Base-by-base conservation (phyloP, 2,113 vertebrate genomes). In the Columba livia region DNA sequence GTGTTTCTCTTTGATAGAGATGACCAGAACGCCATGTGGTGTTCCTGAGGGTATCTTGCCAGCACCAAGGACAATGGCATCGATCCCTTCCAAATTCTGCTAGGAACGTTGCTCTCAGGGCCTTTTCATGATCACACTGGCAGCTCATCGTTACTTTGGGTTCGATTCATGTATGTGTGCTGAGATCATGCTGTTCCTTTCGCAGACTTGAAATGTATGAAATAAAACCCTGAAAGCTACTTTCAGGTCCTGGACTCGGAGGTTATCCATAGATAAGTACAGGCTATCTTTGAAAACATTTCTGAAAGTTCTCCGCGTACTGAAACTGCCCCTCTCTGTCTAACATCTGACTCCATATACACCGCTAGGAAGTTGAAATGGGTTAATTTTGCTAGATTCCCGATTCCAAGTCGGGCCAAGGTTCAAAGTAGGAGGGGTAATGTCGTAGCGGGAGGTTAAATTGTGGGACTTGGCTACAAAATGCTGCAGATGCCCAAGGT, bases 301-400 rank as follows among this genome's bases (percentile, higher is more conserved):
- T 57, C 73, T 44, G 25, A 21, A 79, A 61, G 32, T 64, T 73
- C 40, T 44, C 13, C 9, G 21, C 14, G 23, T 38, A 28, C 29
- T 10, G 28, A 42, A 54, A 15, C 40, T 25, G 28, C 29, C 26
- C 12, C 11, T 56, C 31, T 60, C 40, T 38, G 48, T 47, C 36
- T 54, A 50, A 77, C 9, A 31, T 19, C 28, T 0, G 1, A 28
- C 21, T 28, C 16, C 0, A 0, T 28, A 5, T 15, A 9, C 19
- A 19, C 26, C 3, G 0, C n/a, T 58, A 53, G 44, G 51, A 71
- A 34, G 57, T 12, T n/a, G 40, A n/a, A 26, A 5, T 1, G 21
- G 25, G 40, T 69, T 40, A 10, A 34, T 1, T 53, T 51, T 38
- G 36, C 32, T 82, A 51, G 42, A n/a, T 47, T 65, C 16, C 58